Conservation (phyloP, 2,888 invertebrate species). For the Synanthedon vespiformis region DNA sequence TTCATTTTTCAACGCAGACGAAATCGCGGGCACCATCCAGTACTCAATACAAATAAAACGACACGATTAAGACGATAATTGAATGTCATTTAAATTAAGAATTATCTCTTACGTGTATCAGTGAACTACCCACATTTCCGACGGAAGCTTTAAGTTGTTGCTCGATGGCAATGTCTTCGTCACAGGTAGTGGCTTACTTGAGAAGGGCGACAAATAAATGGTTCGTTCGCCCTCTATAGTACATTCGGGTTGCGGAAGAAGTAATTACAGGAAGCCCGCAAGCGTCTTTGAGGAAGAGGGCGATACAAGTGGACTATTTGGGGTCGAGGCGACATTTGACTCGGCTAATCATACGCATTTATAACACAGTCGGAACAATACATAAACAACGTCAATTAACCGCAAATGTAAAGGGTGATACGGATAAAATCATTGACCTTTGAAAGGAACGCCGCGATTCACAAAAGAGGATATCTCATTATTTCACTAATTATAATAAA, state of each 20-base stretch:
- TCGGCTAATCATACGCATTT: conserved; percentile 56
- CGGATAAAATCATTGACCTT: too few species aligned
- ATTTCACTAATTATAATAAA: too few species aligned
- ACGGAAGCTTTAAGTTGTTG: conserved; percentile 48
- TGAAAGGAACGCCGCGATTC: too few species aligned
- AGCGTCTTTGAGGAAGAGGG: conserved; percentile 46
- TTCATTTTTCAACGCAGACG: too few species aligned
- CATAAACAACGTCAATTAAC: conserved; percentile 20
- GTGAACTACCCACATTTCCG: conserved; percentile 52
- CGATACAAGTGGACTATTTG: conserved; percentile 34
- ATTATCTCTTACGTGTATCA: conserved; percentile 2
- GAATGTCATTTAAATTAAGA: not conserved
- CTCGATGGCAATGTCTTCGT: conserved; percentile 39
- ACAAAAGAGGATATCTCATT: too few species aligned
- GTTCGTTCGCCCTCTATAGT: conserved; percentile 34
- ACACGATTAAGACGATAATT: not conserved
- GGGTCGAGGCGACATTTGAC: conserved; percentile 65
- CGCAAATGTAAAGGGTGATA: conserved; percentile 39
- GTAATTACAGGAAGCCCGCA: conserved; percentile 62
- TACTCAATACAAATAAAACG: too few species aligned
- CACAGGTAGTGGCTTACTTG: conserved; percentile 48
- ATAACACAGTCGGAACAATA: conserved; percentile 53
- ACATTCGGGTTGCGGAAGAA: conserved; percentile 42
- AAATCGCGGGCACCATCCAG: too few species aligned
- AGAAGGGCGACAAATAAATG: conserved; percentile 47